Base-by-base conservation (phyloP, 2,888 invertebrate species). In the Tiliacea aurago region DNA sequence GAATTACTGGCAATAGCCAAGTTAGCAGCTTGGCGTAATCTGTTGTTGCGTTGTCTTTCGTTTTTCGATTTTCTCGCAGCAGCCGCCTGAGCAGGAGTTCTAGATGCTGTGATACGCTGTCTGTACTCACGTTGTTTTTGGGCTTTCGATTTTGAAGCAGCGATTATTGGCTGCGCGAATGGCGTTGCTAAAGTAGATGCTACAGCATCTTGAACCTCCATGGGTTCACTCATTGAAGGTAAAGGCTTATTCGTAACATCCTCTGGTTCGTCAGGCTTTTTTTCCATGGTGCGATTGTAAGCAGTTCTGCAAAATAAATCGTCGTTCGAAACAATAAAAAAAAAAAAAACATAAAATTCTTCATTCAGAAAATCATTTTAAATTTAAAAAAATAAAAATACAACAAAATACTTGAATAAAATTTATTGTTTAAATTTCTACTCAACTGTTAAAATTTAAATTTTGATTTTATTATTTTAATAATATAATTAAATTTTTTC, bases 81-180 rank as follows among this genome's bases (percentile, higher is more conserved):
- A n/a, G 9, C 20, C 41, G 41, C 41, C 41, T 33, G 47, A 9
- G 7, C 47, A 47, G 20, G 45, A 47, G 63, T 63, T 63, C 20
- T 63, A 20, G 63, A 63, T 62, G 45, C 45, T 20, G 62, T 28
- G 1, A 62, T 18, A 1, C 64, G 64, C 64, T 64, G 49, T 64
- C 64, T 64, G 37, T 64, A 65, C 37, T 23, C 41, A 11, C 51
- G 65, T 65, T 65, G 65, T 41, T 3, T 51, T 18, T 65, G 65
- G 41, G 65, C 51, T 4, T 13, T 62, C 6, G 62, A 13, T 45
- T 63, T 63, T 33, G 33, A 47, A 63, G 47, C 63, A 47, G 23
- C 41, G 28, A 28, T 28, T 28, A 28, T 28, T 28, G 28, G 28
- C 28, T 28, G 28, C 28, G 23, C 41, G 41, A 18, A 23, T 61